Evolutionary conservation across 2,888 invertebrate species (phyloP), one percentile per base, ranked within the genome.

Genomic region (Graphium colonna): DNA sequence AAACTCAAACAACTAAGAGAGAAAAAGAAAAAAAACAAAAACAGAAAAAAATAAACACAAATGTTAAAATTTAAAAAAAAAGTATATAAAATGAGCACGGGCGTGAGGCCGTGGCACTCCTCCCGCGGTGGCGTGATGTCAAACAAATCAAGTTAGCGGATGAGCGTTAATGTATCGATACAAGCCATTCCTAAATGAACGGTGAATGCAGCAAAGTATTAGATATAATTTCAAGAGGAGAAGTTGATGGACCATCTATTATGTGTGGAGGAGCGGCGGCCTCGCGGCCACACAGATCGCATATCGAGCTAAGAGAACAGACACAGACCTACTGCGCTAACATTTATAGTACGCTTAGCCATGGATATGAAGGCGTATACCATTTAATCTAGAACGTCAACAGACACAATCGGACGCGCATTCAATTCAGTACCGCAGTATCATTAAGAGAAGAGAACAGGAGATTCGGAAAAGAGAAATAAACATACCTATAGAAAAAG

Each of bases 121-220:
- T 71, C 64, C 72, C 63, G 62, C 63, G 63, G 55, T 62, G 67
- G 64, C 69, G 75, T 73, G 71, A 66, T 68, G 63, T 62, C 75
- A 80, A 77, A 76, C 63, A 79, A 82, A 82, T 69, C 70, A 80
- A 81, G 70, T 77, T 79, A 85, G 88, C 87, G 78, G 82, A 84
- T 84, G 79, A 87, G 84, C 83, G 82, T 78, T n/a, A n/a, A 21
- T 21, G 21, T 21, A 73, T 74, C 77, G 76, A 83, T 75, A 50
- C 77, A 87, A 88, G 86, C 87, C 86, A 84, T 86, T 86, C 85
- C 83, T 83, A 82, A 77, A 86, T 87, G 84, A 87, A 76, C 81
- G 71, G 82, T 86, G 85, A 85, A 76, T 68, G 65, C 78, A 83
- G 85, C 85, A 80, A 79, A 82, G 77, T 77, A 81, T 79, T 75